Evolutionary conservation across 2,888 invertebrate genomes (phyloP), one percentile per base, ranked within the genome.

Genomic region (Lymantria dispar): DNA sequence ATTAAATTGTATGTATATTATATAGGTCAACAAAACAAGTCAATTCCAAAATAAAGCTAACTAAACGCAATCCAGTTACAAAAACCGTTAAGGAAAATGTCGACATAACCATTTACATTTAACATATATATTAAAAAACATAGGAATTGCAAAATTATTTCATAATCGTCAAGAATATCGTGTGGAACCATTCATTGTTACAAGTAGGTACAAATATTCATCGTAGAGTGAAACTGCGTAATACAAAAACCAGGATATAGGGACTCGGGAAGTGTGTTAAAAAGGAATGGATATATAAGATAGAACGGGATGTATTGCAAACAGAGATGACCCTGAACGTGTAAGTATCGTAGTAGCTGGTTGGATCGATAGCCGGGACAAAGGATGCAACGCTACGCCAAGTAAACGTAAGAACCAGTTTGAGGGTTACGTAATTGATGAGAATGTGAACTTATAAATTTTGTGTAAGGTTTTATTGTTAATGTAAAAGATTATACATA

Each of bases 251-350:
- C 68, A 58, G 73, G 64, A 67, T 61, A 51, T 56, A 59, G 60
- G 62, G 56, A 64, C 59, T 60, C 66, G 68, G 71, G 66, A 74
- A 80, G 76, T 74, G 78, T 64, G 72, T 54, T 8, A 37, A 60
- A 76, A 12, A 63, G 62, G 49, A 79, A 79, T 44, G 51, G 9
- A 36, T 45, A 9, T 47, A 66, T 54, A 43, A 0, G 72, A 45
- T 2, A 51, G 72, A 81, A 52, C 53, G 70, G 61, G 79, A 77
- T n/a, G 46, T 54, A 40, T 50, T 52, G 70, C 73, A 80, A 83
- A 85, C 80, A 85, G 70, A 56, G 13, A 62, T 80, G 83, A 81
- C 84, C 85, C 68, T 85, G 85, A 83, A 79, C 68, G 77, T 71
- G 64, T 76, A 72, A 72, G n/a, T n/a, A n/a, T n/a, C 79, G 74